Percentiles rank a stretch among this genome's conserved stretches.
phyloP scores from a whole-genome alignment of 1,140 invertebrate species.

The Hyphantria cunea region DNA sequence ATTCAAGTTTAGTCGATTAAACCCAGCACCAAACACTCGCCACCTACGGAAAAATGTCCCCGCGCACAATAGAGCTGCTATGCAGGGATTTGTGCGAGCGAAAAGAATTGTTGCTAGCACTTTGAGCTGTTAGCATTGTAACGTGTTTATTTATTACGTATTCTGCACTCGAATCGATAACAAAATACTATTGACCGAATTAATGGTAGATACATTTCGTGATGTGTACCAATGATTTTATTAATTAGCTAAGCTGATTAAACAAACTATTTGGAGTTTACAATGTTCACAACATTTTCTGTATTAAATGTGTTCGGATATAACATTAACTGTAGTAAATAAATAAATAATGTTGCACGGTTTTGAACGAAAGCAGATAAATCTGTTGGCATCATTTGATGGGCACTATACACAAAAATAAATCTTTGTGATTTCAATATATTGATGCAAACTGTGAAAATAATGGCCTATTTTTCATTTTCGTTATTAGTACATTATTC shows the following conservation, averaged over 20 bases:
- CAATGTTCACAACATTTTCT: no score
- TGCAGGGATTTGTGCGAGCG: conserved; percentile 38
- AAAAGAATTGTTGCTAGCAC: conserved; percentile 33
- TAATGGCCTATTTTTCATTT: no score
- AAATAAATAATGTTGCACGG: no score
- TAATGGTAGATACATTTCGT: background rate
- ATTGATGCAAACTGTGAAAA: no score
- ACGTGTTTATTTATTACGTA: conserved; percentile 24
- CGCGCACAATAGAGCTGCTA: conserved; percentile 34
- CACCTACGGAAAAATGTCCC: conserved; percentile 44
- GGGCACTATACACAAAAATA: no score
- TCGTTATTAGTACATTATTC: no score
- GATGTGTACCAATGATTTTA: background rate
- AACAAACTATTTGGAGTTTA: no score
- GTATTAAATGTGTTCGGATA: no score
- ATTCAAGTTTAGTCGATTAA: conserved; percentile 50
- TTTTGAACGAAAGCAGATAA: no score
- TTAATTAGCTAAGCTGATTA: background rate
- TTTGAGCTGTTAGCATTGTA: conserved; percentile 29
- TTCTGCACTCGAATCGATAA: conserved; percentile 8
- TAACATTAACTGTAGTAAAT: no score
- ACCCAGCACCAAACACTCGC: conserved; percentile 43
- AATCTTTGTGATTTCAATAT: no score
- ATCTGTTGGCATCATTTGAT: no score
- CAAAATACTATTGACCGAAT: conserved; percentile 9